Base-by-base conservation (phyloP, 2,888 invertebrate genomes). In the Aphelenchoides bicaudatus region DNA sequence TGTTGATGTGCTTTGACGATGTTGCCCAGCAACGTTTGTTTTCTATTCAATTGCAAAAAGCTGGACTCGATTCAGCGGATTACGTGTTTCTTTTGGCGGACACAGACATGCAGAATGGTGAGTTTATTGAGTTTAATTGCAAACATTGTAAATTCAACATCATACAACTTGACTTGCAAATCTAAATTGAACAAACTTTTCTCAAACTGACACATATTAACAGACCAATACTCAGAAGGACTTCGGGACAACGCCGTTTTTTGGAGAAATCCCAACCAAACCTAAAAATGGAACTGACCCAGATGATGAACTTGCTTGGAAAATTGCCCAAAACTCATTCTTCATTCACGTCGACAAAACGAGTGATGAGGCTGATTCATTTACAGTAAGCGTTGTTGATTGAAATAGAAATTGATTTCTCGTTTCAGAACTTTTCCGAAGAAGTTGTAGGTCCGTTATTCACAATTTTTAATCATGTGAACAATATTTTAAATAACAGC, bases 1-100 rank as follows among this genome's bases (percentile, higher is more conserved):
- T 64, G 4, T 39, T 63, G 16, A 19, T 63, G 5, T 64, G 65
- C 30, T 67, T 64, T 23, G 62, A 67, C 25, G 53, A 63, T 19
- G 27, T 19, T n/a, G 38, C 25, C 13, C 62, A 67, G 28, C 57
- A 46, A 30, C 65, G 65, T n/a, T 37, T 37, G 25, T 67, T 64
- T 34, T 48, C 58, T 13, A 34, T 67, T 6, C 51, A 52, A n/a
- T 25, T 67, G 4, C 27, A 56, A 16, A 71, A 71, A 39, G 61
- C 56, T 5, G 66, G 52, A 10, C 57, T 66, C 58, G 55, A 67
- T 30, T 70, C 62, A 2, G 68, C 71, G 30, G 75, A 75, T 13
- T 75, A 68, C 54, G 71, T 72, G 2, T 51, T 16, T 3, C 3
- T 51, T 3, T 34, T 51, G 13, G 30, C 23, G 13, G 57, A 57